Evolutionary conservation across 2,888 invertebrate species (phyloP), one percentile per base, ranked within the genome.

Genomic region (Trissoscelio sp.): DNA sequence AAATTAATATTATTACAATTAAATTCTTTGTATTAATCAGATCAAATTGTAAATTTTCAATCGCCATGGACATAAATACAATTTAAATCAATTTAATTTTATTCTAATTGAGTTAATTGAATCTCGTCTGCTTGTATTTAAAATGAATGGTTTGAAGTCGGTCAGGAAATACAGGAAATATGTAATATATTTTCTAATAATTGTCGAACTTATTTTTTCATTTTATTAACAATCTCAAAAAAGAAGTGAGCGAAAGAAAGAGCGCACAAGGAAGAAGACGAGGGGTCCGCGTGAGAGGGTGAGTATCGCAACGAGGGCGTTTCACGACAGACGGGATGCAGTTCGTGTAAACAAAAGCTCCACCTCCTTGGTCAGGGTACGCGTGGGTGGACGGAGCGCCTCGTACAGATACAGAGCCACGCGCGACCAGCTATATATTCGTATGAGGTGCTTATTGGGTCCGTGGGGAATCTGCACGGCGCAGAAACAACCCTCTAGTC

Each of bases 401-500:
- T 53, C 46, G 69, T 57, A 75, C 75, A 67, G 58, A 72, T 80
- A 74, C 37, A 74, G 48, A n/a, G n/a, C n/a, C n/a, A 70, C 69
- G 77, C 58, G 78, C 62, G 70, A 51, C 81, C 72, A 72, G 81
- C 75, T n/a, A n/a, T 83, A 51, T 79, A 84, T 85, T 79, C 83
- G 86, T 81, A 85, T 84, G 88, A 89, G 89, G 89, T 88, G 90
- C 89, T 89, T 89, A 90, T 90, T 90, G 89, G 90, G 90, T 89
- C 90, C 89, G 86, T 81, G 87, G 89, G 88, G 89, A 88, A 87
- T 88, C 86, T 86, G 88, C 88, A 86, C 83, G 84, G 87, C 87
- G 85, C 84, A 87, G 89, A 88, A 90, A 89, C 90, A 89, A 91
- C 91, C 91, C 91, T 91, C 91, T 91, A 89, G 88, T 89, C 89